Percentiles rank a stretch among this genome's conserved stretches.
Conservation (phyloP, 2,888 invertebrate genomes). For the Tenthredo scrophulariae region DNA sequence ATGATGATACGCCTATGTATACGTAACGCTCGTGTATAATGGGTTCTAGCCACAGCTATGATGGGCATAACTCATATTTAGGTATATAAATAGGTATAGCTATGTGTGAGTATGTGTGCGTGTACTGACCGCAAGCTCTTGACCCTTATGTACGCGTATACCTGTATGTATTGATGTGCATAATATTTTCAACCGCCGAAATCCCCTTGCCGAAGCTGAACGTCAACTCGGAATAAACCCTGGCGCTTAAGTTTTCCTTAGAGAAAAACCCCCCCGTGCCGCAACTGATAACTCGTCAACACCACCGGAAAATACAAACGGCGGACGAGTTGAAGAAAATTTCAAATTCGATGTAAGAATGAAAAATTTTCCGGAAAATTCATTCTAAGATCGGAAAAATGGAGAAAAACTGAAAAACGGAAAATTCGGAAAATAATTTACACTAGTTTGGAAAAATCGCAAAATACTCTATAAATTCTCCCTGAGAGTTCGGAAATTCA, state of each 20-base stretch:
- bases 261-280: background rate
- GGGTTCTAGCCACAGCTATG: background rate
- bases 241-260: background rate
- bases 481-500: background rate
- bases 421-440: background rate
- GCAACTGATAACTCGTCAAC: background rate
- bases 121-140: background rate
- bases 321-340: background rate
- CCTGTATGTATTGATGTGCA: background rate
- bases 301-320: background rate
- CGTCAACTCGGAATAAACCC: background rate
- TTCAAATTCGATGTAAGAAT: background rate
- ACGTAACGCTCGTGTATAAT: slow-evolving; percentile 9
- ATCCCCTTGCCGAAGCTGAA: background rate
- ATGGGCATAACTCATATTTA: slow-evolving; percentile 33
- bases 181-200: background rate
- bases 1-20: slow-evolving; percentile 26
- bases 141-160: background rate
- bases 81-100: background rate
- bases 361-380: background rate
- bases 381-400: background rate
- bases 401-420: background rate
- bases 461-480: background rate
- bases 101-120: background rate
- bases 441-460: background rate